Percentiles rank a stretch among this genome's conserved stretches.
Conservation (phyloP, 1,140 invertebrate genomes). For the Nymphalis io region DNA sequence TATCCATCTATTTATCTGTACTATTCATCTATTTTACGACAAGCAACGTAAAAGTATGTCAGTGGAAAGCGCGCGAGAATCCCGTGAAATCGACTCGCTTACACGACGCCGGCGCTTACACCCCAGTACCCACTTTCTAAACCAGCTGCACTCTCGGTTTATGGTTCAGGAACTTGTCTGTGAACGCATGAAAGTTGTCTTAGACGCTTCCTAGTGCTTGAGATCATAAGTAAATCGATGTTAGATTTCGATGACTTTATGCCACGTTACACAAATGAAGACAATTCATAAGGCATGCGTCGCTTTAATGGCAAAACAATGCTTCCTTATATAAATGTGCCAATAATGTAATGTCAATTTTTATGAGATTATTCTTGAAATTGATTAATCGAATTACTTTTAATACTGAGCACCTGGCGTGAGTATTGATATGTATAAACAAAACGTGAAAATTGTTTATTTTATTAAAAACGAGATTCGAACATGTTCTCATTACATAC, state of each 20-base stretch:
- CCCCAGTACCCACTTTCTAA: slow-evolving; percentile 75
- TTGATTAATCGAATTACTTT: background rate
- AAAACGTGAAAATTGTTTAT: slow-evolving; percentile 11
- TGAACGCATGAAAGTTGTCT: slow-evolving; percentile 47
- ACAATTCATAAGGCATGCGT: background rate
- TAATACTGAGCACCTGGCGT: background rate
- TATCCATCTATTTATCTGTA: slow-evolving; percentile 20
- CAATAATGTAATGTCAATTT: background rate
- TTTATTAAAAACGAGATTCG: slow-evolving; percentile 1
- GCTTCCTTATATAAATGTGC: background rate
- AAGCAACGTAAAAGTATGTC: slow-evolving; percentile 62
- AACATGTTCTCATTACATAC: background rate
- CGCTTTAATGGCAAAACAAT: background rate
- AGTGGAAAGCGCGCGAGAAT: slow-evolving; percentile 77
- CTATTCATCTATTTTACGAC: slow-evolving; percentile 22
- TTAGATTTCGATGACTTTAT: slow-evolving; percentile 8
- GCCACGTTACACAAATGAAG: slow-evolving; percentile 8
- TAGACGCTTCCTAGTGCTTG: slow-evolving; percentile 60
- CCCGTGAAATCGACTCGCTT: slow-evolving; percentile 74
- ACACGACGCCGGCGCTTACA: slow-evolving; percentile 53
- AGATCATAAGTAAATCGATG: slow-evolving; percentile 18
- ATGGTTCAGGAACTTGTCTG: slow-evolving; percentile 71
- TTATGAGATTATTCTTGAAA: background rate
- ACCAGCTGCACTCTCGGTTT: slow-evolving; percentile 61
- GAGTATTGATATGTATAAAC: slow-evolving; percentile 9